Percentiles rank a stretch among this genome's conserved stretches.
phyloP scores from a whole-genome alignment of 2,113 vertebrate genomes.

The Siniperca knerii region DNA sequence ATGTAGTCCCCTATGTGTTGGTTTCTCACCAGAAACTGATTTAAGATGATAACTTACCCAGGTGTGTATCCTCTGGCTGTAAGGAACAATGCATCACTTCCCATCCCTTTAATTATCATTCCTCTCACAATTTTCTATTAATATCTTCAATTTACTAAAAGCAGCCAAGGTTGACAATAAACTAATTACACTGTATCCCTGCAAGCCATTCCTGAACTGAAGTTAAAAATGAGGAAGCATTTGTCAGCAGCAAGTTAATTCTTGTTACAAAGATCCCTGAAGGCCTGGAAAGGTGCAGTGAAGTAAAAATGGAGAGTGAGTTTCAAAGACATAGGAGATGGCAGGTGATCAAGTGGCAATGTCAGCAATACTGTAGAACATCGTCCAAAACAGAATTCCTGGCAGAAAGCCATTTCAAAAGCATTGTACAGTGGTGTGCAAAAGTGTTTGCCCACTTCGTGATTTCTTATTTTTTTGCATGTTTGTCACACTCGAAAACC shows the following conservation, averaged over 20 bases:
- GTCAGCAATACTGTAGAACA: slow-evolving; percentile 50
- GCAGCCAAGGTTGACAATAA: slow-evolving; percentile 38
- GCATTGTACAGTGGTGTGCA: neutral
- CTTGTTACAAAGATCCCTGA: slow-evolving; percentile 53
- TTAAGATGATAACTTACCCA: slow-evolving; percentile 32
- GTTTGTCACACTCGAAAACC: no score
- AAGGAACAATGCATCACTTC: slow-evolving; percentile 31
- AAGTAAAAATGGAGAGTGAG: slow-evolving; percentile 6
- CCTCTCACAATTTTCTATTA: slow-evolving; percentile 46
- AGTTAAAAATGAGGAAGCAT: slow-evolving; percentile 46
- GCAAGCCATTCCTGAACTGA: slow-evolving; percentile 45
- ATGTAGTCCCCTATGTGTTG: neutral
- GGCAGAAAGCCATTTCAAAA: slow-evolving; percentile 34
- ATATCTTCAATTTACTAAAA: slow-evolving; percentile 37
- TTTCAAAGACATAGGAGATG: slow-evolving; percentile 51
- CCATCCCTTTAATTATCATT: slow-evolving; percentile 53
- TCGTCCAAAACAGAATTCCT: slow-evolving; percentile 21
- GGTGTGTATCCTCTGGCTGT: slow-evolving; percentile 65
- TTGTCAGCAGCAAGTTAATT: slow-evolving; percentile 63
- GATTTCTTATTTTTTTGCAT: no score
- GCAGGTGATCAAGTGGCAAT: slow-evolving; percentile 54
- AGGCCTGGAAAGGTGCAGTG: slow-evolving; percentile 41
- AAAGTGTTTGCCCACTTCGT: no score
- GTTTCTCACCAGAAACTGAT: slow-evolving; percentile 1
- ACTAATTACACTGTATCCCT: slow-evolving; percentile 47